These are phyloP conservation scores for Diploptera punctata DNA, from an alignment of 2,888 invertebrate genomes.

Conservation along the genomic window DNA sequence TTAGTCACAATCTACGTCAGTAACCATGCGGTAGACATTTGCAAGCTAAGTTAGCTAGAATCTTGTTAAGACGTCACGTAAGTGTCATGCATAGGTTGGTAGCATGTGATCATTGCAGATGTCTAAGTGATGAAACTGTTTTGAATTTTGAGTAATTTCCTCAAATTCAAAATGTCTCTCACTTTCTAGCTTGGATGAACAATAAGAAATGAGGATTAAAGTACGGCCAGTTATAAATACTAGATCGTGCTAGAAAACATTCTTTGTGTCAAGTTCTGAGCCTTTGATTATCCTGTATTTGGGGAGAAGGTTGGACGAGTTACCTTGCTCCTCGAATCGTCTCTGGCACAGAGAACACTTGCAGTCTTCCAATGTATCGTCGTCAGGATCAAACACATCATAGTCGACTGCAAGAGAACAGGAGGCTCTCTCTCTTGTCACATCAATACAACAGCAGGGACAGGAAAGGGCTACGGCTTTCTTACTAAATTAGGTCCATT, in stretches of 20 bases:
- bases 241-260: background rate
- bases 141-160: background rate
- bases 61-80: background rate
- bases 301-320: conserved; percentile 48
- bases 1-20: background rate
- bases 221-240: conserved; percentile 7
- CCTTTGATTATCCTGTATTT: conserved; percentile 33
- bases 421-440: conserved; percentile 23
- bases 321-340: conserved; percentile 81
- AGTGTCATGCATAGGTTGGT: conserved; percentile 7
- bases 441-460: conserved; percentile 10
- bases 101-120: conserved; percentile 20
- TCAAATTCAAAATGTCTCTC: background rate
- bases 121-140: conserved; percentile 4
- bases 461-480: background rate
- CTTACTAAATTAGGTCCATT: conserved; percentile 17
- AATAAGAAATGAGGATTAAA: background rate
- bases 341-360: conserved; percentile 79
- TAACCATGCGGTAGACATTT: background rate
- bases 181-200: background rate
- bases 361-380: conserved; percentile 60
- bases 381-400: conserved; percentile 54
- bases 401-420: conserved; percentile 59
- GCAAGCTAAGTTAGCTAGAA: background rate
- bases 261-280: conserved; percentile 1